phyloP scores from a whole-genome alignment of 2,797 vertebrate species.

The Agapornis canus region DNA sequence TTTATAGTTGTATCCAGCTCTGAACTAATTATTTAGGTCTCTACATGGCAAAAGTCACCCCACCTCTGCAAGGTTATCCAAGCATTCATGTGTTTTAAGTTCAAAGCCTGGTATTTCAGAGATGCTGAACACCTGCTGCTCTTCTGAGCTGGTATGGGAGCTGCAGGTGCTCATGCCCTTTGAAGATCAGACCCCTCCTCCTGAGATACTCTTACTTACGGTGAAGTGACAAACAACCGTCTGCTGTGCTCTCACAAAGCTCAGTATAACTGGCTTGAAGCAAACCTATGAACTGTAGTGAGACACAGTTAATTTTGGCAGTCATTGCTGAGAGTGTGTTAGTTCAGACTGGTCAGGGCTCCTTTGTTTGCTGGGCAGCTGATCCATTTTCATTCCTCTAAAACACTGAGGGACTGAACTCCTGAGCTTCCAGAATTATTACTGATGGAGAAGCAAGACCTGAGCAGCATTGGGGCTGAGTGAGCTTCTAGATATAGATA shows the following conservation, averaged over 20 bases:
- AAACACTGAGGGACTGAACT: not conserved
- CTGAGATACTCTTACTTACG: not conserved
- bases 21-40: not conserved
- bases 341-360: not conserved
- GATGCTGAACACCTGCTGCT: not conserved
- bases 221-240: not conserved
- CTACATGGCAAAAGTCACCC: not conserved
- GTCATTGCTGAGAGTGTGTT: not conserved
- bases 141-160: not conserved
- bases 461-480: not conserved
- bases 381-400: not conserved
- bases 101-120: not conserved
- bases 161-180: not conserved
- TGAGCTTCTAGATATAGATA: not conserved
- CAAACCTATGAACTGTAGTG: fast-evolving
- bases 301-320: not conserved
- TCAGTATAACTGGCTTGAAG: not conserved
- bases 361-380: not conserved
- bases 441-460: not conserved
- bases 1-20: not conserved
- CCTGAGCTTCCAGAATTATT: not conserved
- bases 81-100: not conserved
- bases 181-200: not conserved
- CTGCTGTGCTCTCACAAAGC: not conserved
- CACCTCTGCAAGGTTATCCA: not conserved